Evolutionary conservation across 92 coral and sea anemone genomes (phyloP).

Genomic region (Siderastrea radians): DNA sequence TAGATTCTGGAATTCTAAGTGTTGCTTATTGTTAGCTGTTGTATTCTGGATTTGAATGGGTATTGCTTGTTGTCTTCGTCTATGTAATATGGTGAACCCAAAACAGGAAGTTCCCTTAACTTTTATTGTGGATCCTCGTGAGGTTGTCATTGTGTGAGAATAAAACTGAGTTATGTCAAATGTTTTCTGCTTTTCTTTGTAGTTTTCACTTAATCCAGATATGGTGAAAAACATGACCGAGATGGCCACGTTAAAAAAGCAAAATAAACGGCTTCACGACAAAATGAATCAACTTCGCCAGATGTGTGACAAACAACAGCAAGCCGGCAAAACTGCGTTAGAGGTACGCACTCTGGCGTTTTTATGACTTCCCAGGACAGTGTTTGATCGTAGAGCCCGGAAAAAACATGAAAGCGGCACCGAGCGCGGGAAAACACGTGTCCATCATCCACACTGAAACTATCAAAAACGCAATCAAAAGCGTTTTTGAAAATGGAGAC

Average conservation of each 20-base stretch:
- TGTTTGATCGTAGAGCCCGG: background rate
- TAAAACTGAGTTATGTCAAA: background rate
- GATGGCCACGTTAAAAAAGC: constrained; percentile 82
- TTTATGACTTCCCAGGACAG: no score
- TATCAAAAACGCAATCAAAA: background rate
- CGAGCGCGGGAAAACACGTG: background rate
- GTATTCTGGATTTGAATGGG: no score
- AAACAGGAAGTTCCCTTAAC: no score
- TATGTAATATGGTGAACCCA: no score
- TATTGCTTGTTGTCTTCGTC: no score
- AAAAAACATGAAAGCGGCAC: background rate
- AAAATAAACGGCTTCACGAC: constrained; percentile 87
- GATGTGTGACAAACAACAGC: constrained; percentile 84
- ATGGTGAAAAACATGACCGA: constrained; percentile 67
- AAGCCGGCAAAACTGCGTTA: constrained; percentile 74
- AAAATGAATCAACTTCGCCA: constrained; percentile 88
- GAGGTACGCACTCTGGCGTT: constrained; percentile 64
- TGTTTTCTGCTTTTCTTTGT: background rate
- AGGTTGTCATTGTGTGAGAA: no score
- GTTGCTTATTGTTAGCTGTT: no score
- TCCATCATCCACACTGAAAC: background rate
- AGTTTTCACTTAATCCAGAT: constrained; percentile 21
- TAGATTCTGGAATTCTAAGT: no score
- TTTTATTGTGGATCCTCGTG: no score
- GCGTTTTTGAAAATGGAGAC: no score